Conservation (phyloP, 2,888 invertebrate species). For the Platycheirus rosarum region DNA sequence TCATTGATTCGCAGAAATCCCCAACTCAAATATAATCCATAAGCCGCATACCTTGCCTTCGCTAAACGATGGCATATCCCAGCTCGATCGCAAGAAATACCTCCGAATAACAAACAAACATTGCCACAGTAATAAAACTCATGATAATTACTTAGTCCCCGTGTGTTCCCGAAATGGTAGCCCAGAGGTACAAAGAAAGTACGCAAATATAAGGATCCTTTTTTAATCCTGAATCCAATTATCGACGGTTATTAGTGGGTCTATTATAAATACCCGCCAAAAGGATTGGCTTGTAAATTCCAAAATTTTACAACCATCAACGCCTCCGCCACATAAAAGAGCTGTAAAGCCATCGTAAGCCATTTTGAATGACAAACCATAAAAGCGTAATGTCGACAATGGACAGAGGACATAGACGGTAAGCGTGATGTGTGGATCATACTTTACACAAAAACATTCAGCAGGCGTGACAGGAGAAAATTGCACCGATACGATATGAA, state of each 20-base stretch:
- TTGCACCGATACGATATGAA: slow-evolving; percentile 16
- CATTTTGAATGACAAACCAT: slow-evolving; percentile 44
- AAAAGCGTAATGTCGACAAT: slow-evolving; percentile 14
- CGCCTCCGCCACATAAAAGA: slow-evolving; percentile 54
- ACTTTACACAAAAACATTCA: background rate
- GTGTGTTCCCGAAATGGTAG: slow-evolving; percentile 1
- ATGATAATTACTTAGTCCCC: slow-evolving; percentile 20
- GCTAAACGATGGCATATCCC: slow-evolving; percentile 61
- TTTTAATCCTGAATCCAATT: slow-evolving; percentile 60
- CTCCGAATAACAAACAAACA: slow-evolving; percentile 66
- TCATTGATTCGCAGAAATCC: slow-evolving; percentile 36
- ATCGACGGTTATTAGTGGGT: slow-evolving; percentile 59
- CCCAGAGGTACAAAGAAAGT: background rate
- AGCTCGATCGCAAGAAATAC: slow-evolving; percentile 44
- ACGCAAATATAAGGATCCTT: slow-evolving; percentile 4
- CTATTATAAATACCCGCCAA: slow-evolving; percentile 18
- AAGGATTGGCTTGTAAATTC: slow-evolving; percentile 23
- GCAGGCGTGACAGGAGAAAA: slow-evolving; percentile 46
- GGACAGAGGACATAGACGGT: background rate
- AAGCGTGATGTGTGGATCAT: background rate
- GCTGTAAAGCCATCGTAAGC: slow-evolving; percentile 55
- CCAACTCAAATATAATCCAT: slow-evolving; percentile 5
- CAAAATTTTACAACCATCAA: slow-evolving; percentile 54
- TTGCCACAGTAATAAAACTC: slow-evolving; percentile 30
- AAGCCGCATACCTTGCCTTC: slow-evolving; percentile 12